These are phyloP conservation scores for Erebia epiphron DNA, from an alignment of 2,888 invertebrate genomes.

Conservation along the genomic window DNA sequence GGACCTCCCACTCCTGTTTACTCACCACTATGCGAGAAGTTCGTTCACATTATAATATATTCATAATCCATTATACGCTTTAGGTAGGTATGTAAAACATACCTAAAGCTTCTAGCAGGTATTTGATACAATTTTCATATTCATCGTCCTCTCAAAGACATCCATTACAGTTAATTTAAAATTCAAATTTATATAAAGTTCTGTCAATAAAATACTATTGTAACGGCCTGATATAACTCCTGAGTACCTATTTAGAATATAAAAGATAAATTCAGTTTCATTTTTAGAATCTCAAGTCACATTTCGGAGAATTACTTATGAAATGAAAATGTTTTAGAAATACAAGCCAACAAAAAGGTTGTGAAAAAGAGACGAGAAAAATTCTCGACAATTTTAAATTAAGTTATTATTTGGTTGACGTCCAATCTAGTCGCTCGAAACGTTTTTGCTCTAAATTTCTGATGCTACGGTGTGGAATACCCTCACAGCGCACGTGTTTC, in stretches of 20 bases:
- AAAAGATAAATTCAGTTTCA: constrained; percentile 6
- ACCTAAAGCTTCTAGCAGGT: background rate
- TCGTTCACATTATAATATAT: too few species aligned
- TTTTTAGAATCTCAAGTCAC: background rate
- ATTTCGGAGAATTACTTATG: constrained; percentile 5
- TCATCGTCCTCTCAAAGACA: constrained; percentile 22
- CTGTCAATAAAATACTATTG: constrained; percentile 24
- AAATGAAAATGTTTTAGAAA: background rate
- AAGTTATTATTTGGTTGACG: too few species aligned
- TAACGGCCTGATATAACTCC: background rate
- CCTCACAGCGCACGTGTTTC: too few species aligned
- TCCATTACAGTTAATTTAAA: constrained; percentile 25
- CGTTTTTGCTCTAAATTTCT: too few species aligned
- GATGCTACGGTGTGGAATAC: too few species aligned
- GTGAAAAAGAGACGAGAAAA: background rate
- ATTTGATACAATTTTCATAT: constrained; percentile 9
- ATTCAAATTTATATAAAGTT: constrained; percentile 22
- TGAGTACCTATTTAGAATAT: background rate
- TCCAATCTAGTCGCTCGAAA: too few species aligned
- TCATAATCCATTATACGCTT: background rate
- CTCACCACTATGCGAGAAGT: too few species aligned
- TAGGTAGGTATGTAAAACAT: background rate
- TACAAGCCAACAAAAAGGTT: background rate
- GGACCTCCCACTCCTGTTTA: too few species aligned
- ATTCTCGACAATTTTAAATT: too few species aligned